phyloP scores from a whole-genome alignment of 2,113 vertebrate genomes.

The Heterotis niloticus region DNA sequence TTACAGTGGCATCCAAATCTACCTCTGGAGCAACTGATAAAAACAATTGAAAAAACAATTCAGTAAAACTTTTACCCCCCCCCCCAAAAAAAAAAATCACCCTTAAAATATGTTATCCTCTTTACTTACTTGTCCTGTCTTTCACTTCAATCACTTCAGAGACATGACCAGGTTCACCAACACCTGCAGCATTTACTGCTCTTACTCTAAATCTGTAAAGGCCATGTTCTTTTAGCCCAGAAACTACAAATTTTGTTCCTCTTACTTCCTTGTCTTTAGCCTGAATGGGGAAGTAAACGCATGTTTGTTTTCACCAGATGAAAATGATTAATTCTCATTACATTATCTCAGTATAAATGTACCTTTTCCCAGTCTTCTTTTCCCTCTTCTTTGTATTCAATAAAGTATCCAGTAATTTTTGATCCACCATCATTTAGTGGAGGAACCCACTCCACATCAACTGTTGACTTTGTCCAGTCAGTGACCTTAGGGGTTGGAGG shows the following conservation, averaged over 20 bases:
- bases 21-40: slow-evolving; percentile 83
- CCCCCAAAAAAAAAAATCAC: not conserved
- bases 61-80: not conserved
- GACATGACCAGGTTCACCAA: slow-evolving; percentile 86
- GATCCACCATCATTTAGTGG: slow-evolving; percentile 88
- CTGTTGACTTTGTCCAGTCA: slow-evolving; percentile 92
- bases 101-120: slow-evolving; percentile 9
- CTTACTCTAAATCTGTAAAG: slow-evolving; percentile 91
- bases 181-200: slow-evolving; percentile 87
- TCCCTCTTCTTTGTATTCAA: slow-evolving; percentile 91
- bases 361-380: slow-evolving; percentile 92
- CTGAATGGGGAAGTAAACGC: slow-evolving; percentile 52
- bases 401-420: slow-evolving; percentile 89
- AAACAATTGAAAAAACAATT: not conserved
- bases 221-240: slow-evolving; percentile 84
- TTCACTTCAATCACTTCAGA: slow-evolving; percentile 89
- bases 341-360: slow-evolving; percentile 32
- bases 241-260: slow-evolving; percentile 88
- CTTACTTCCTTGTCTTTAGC: slow-evolving; percentile 94
- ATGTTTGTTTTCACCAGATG: not conserved
- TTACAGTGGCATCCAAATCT: slow-evolving; percentile 87
- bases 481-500: slow-evolving; percentile 89
- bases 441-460: slow-evolving; percentile 90
- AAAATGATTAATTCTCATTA: no score
- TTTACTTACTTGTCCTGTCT: slow-evolving; percentile 87